These are phyloP conservation scores for Ormyrus rosae DNA, from an alignment of 2,888 invertebrate genomes.

Conservation along the genomic window DNA sequence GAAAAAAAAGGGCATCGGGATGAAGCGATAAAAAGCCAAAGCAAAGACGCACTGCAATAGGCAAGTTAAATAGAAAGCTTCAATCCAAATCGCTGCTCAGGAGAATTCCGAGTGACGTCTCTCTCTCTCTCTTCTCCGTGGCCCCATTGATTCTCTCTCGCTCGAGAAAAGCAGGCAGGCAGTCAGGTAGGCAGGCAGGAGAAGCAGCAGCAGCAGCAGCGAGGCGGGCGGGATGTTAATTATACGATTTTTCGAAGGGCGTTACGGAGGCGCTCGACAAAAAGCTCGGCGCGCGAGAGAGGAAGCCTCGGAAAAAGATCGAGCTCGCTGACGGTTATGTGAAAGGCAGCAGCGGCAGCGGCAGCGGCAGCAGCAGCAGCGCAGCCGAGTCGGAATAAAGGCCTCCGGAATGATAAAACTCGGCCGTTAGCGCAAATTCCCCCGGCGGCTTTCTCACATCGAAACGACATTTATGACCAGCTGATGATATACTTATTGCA, in stretches of 20 bases:
- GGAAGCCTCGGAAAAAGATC: too few relatives aligned
- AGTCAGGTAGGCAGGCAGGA: not conserved
- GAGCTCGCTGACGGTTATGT: too few relatives aligned
- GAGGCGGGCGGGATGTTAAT: conserved; percentile 31
- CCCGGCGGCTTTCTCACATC: conserved; percentile 5
- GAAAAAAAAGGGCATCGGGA: conserved; percentile 10
- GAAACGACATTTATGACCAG: conserved; percentile 50
- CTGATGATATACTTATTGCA: conserved; percentile 49
- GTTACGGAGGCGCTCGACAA: conserved; percentile 14
- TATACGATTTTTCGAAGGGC: conserved; percentile 42
- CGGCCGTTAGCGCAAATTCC: conserved; percentile 34
- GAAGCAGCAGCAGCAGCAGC: conserved; percentile 7
- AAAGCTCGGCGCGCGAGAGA: not conserved
- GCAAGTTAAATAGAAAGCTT: conserved; percentile 38
- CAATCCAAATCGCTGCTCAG: not conserved
- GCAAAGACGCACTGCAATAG: conserved; percentile 6
- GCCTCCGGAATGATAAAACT: conserved; percentile 3
- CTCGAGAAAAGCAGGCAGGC: too few relatives aligned
- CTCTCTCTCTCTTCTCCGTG: too few relatives aligned
- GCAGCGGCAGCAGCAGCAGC: not conserved
- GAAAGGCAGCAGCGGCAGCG: not conserved
- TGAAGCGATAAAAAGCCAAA: not conserved
- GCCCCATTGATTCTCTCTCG: too few relatives aligned
- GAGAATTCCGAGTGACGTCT: too few relatives aligned
- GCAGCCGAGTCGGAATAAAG: not conserved